phyloP scores from a whole-genome alignment of 2,888 invertebrate species.

The Smittia aterrima region DNA sequence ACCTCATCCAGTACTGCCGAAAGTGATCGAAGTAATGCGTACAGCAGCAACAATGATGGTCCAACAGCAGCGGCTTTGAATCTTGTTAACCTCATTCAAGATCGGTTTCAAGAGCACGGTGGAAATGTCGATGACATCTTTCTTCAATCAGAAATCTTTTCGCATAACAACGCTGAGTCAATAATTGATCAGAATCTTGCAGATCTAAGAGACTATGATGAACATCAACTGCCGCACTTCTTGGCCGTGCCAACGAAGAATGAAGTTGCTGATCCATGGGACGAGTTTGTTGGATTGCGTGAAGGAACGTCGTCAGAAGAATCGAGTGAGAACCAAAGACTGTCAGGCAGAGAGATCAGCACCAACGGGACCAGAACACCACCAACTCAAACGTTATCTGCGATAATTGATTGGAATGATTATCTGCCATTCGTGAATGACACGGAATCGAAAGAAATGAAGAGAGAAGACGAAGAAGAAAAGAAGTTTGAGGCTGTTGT shows the following conservation, averaged over 20 bases:
- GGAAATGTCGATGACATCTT: constrained; percentile 48
- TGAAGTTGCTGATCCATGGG: constrained; percentile 55
- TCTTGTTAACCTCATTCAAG: constrained; percentile 26
- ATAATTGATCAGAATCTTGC: constrained; percentile 61
- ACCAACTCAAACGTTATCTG: background rate
- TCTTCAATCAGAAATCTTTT: constrained; percentile 51
- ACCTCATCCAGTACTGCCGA: background rate
- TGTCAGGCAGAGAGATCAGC: constrained; percentile 49
- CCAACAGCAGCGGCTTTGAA: constrained; percentile 47
- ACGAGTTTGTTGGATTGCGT: constrained; percentile 52
- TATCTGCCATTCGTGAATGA: constrained; percentile 35
- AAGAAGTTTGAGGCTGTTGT: background rate
- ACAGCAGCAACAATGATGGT: constrained; percentile 41
- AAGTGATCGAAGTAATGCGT: constrained; percentile 18
- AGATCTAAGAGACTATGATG: constrained; percentile 59
- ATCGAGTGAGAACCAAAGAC: constrained; percentile 53
- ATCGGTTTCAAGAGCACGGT: constrained; percentile 14
- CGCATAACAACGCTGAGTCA: constrained; percentile 50
- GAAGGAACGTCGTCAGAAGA: constrained; percentile 55
- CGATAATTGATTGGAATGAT: constrained; percentile 42
- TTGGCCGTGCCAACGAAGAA: constrained; percentile 50
- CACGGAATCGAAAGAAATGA: background rate
- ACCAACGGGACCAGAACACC: constrained; percentile 14
- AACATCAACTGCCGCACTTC: constrained; percentile 46
- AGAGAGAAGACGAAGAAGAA: constrained; percentile 3